Percentiles rank a stretch among this genome's conserved stretches.
Conservation (phyloP, 2,113 vertebrate species). For the Steatornis caripensis region DNA sequence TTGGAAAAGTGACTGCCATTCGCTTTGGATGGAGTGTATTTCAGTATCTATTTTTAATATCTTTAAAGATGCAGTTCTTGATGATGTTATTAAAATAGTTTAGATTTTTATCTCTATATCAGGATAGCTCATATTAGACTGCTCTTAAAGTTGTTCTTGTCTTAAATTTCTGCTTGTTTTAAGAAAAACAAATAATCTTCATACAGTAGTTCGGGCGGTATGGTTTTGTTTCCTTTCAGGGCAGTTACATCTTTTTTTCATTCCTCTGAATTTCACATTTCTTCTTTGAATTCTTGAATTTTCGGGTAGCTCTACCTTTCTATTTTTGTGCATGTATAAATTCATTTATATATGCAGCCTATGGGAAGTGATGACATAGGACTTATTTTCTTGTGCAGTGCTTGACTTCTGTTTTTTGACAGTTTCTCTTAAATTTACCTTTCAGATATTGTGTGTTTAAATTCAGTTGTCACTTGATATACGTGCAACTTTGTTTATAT, state of each 20-base stretch:
- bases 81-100: not conserved
- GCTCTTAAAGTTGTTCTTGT: not conserved
- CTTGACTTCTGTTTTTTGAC: not conserved
- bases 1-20: not conserved
- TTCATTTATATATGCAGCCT: not conserved
- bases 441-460: not conserved
- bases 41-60: not conserved
- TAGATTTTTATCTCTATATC: not conserved
- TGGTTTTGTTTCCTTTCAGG: not conserved
- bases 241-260: not conserved
- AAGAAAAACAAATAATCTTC: not conserved
- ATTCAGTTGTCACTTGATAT: not conserved
- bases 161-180: not conserved
- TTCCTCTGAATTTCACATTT: not conserved
- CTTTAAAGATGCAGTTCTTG: not conserved
- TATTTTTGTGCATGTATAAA: not conserved
- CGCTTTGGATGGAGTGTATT: not conserved
- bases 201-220: not conserved
- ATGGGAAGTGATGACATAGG: not conserved
- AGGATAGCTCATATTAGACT: not conserved
- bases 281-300: not conserved
- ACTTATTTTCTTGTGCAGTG: not conserved
- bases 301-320: not conserved
- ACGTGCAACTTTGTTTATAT: not conserved
- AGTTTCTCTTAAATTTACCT: not conserved